Conservation (phyloP, 30 jellyfish, hydroid and myxozoan species). For the Hydractinia echinata region DNA sequence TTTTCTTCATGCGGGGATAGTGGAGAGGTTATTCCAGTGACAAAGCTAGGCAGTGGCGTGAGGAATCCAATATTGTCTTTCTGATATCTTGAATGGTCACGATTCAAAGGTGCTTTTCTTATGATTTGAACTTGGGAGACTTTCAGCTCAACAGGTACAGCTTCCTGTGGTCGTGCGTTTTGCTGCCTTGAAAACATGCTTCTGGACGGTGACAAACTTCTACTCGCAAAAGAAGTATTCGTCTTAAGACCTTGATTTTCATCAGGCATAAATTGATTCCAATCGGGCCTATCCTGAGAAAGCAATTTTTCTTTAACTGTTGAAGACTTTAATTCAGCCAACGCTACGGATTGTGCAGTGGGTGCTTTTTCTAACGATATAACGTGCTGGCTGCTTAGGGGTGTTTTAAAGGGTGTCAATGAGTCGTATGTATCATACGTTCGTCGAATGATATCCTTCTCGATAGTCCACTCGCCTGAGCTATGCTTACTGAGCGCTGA, state of each 20-base stretch:
- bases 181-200: not conserved
- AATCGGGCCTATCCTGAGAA: not conserved
- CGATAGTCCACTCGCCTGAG: conserved; percentile 51
- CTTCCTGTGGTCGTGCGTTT: not conserved
- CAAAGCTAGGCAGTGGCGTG: not conserved
- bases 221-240: not conserved
- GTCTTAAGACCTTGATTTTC: not conserved
- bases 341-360: not conserved
- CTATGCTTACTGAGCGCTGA: conserved; percentile 40
- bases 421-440: conserved; percentile 58
- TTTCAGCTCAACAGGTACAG: not conserved
- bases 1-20: not conserved
- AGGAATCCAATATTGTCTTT: not conserved
- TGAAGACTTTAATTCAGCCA: not conserved
- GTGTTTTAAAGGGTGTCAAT: conserved; percentile 54
- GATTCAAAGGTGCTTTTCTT: too few species aligned
- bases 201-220: not conserved
- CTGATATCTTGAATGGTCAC: too few species aligned
- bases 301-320: not conserved
- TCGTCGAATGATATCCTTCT: conserved; percentile 52
- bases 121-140: conserved; percentile 2
- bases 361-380: too few species aligned
- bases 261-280: not conserved
- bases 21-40: conserved; percentile 5
- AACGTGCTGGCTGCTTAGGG: conserved; percentile 13